Evolutionary conservation across 2,797 vertebrate species (phyloP).

Genomic region (Steatocranus sp.): DNA sequence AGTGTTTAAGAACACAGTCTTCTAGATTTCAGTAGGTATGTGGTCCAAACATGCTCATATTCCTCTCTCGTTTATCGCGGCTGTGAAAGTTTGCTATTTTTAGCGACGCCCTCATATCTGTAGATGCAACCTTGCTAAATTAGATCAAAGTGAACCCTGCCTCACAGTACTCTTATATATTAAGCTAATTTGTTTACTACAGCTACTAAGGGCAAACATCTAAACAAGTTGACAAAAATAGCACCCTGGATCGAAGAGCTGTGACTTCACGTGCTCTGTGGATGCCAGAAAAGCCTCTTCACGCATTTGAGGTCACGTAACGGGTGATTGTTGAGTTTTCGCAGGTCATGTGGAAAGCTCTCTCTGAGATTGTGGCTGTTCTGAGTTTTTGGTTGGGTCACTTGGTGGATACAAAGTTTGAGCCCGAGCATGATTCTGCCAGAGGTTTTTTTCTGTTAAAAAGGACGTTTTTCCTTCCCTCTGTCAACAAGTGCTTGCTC

Average conservation of each 20-base stretch:
- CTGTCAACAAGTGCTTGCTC: not conserved
- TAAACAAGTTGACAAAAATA: constrained; percentile 16
- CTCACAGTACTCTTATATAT: not conserved
- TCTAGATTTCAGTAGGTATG: not conserved
- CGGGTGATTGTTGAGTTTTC: not conserved
- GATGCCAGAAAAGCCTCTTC: not conserved
- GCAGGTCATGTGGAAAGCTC: not conserved
- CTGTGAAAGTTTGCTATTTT: constrained; percentile 11
- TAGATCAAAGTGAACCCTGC: constrained; percentile 29
- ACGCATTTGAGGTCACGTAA: not conserved
- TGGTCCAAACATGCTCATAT: not conserved
- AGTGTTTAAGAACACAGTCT: not conserved
- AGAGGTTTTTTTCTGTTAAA: not conserved
- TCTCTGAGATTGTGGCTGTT: not conserved
- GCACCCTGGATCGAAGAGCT: not conserved
- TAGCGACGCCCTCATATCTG: constrained; percentile 6
- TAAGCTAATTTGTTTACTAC: constrained; percentile 30
- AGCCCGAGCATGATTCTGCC: not conserved
- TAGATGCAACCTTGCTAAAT: constrained; percentile 14
- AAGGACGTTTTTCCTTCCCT: not conserved
- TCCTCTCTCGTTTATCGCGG: not conserved
- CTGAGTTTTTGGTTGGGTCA: not conserved
- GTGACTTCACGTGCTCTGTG: not conserved
- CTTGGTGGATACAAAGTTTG: not conserved
- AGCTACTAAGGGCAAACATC: not conserved